phyloP scores from a whole-genome alignment of 2,888 invertebrate genomes.

The Eupsilia transversa region DNA sequence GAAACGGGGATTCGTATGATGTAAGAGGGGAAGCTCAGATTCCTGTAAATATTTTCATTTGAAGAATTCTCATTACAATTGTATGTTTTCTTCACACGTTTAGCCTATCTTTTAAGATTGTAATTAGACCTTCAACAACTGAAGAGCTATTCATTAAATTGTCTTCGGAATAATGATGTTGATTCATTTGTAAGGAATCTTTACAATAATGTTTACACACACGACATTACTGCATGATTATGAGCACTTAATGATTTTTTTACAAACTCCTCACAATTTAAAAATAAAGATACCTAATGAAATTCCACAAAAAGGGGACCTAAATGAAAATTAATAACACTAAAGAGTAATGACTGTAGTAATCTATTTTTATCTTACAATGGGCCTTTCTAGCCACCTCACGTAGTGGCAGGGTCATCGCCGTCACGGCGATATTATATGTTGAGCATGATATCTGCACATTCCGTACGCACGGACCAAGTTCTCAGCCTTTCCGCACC shows the following conservation, averaged over 20 bases:
- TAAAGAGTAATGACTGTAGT: conserved; percentile 58
- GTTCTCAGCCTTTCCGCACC: conserved; percentile 5
- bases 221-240: background rate
- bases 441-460: conserved; percentile 47
- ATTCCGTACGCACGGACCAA: conserved; percentile 24
- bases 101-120: background rate
- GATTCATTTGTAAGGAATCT: conserved; percentile 13
- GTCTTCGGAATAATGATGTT: background rate
- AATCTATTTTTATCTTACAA: conserved; percentile 71
- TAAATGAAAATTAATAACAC: conserved; percentile 29
- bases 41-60: conserved; percentile 6
- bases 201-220: background rate
- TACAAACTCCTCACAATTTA: background rate
- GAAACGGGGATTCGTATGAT: background rate
- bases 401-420: conserved; percentile 67
- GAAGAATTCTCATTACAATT: background rate
- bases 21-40: background rate
- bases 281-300: background rate
- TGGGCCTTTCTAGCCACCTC: conserved; percentile 69
- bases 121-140: conserved; percentile 3
- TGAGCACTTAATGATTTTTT: background rate
- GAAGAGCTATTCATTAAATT: conserved; percentile 8
- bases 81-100: background rate
- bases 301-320: background rate
- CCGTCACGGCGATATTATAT: conserved; percentile 38